Conservation (phyloP, 2,113 vertebrate genomes). For the Athene cunicularia region DNA sequence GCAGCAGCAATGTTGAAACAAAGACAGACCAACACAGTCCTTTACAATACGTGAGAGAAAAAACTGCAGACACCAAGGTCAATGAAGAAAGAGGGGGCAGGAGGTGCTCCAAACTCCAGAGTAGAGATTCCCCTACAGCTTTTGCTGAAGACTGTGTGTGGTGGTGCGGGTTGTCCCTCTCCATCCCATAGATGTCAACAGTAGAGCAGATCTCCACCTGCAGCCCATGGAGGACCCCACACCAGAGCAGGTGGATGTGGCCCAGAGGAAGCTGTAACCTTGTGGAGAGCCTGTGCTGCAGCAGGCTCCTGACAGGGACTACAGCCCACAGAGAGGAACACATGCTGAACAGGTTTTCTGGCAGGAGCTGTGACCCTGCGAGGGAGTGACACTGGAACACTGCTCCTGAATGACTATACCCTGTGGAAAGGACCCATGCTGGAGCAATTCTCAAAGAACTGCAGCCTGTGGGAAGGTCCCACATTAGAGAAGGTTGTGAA, state of each 20-base stretch:
- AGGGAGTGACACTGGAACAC: too few species aligned
- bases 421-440: too few species aligned
- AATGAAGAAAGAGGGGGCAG: not conserved
- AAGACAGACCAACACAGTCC: too few species aligned
- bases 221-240: not conserved
- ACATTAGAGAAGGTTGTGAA: not conserved
- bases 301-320: not conserved
- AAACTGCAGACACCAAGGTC: not conserved
- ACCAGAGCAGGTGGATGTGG: accelerated
- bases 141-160: accelerated
- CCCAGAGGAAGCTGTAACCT: not conserved
- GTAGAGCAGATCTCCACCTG: not conserved
- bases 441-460: too few species aligned
- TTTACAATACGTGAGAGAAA: not conserved
- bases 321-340: not conserved
- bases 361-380: accelerated
- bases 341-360: not conserved
- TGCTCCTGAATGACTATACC: too few species aligned
- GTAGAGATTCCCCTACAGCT: not conserved
- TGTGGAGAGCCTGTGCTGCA: not conserved
- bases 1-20: too few species aligned
- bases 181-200: not conserved
- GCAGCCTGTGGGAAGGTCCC: not conserved
- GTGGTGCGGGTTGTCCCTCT: not conserved
- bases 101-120: not conserved